These are phyloP conservation scores for Chloroclystis v-ata DNA, from an alignment of 2,888 invertebrate genomes.

Conservation along the genomic window DNA sequence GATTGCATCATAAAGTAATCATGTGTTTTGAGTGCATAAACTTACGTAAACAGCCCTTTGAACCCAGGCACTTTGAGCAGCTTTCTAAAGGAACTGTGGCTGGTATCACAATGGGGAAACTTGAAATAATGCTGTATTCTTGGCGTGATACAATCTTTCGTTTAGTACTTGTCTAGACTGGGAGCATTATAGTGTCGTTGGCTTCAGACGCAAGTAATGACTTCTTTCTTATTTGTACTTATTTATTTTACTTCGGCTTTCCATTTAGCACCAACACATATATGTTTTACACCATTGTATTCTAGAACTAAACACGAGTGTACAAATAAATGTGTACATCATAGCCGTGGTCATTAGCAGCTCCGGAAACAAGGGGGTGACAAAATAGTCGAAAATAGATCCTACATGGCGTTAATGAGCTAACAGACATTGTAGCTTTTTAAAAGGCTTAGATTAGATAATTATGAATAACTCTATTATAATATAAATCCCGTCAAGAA, in stretches of 20 bases:
- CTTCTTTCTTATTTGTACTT: constrained; percentile 3
- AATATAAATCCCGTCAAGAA: too few relatives aligned
- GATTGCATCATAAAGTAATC: constrained; percentile 44
- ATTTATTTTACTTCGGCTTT: not conserved
- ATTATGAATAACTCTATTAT: too few relatives aligned
- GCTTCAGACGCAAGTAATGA: constrained; percentile 2
- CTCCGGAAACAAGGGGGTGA: constrained; percentile 49
- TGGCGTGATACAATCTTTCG: constrained; percentile 19
- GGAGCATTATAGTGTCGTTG: constrained; percentile 6
- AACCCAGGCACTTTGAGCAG: constrained; percentile 20
- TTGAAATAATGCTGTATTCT: constrained; percentile 14
- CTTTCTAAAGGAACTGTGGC: constrained; percentile 27
- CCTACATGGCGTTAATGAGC: constrained; percentile 30
- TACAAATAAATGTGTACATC: constrained; percentile 29
- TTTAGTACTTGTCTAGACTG: constrained; percentile 18
- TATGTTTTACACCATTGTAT: too few relatives aligned
- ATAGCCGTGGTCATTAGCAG: constrained; percentile 39
- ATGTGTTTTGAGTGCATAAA: constrained; percentile 32
- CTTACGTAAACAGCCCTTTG: constrained; percentile 33
- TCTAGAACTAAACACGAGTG: constrained; percentile 6
- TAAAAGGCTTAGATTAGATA: not conserved
- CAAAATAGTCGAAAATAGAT: constrained; percentile 42
- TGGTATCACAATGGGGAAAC: constrained; percentile 27
- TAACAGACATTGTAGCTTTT: constrained; percentile 13
- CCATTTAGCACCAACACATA: too few relatives aligned